phyloP scores from a whole-genome alignment of 2,888 invertebrate genomes.

The Plusia festucae region DNA sequence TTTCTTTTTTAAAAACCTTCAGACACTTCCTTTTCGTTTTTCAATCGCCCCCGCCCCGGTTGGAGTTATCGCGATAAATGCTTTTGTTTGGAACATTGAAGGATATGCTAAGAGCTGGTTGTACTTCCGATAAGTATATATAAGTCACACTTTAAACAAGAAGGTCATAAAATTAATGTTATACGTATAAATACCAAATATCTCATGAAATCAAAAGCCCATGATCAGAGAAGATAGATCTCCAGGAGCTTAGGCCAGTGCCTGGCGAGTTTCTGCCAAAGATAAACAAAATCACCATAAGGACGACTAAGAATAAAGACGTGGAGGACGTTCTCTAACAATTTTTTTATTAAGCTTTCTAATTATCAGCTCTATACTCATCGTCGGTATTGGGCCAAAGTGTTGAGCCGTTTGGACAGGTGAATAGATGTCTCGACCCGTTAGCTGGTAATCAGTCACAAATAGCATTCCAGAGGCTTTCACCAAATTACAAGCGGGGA shows the following conservation, averaged over 20 bases:
- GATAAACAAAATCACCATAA: too few relatives aligned
- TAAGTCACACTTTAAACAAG: too few relatives aligned
- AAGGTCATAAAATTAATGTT: too few relatives aligned
- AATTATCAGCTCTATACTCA: slow-evolving; percentile 36
- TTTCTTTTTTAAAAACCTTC: slow-evolving; percentile 88
- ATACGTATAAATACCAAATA: too few relatives aligned
- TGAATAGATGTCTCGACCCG: slow-evolving; percentile 81
- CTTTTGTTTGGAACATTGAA: slow-evolving; percentile 76
- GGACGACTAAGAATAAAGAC: too few relatives aligned
- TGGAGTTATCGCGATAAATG: slow-evolving; percentile 86
- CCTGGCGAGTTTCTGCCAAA: too few relatives aligned
- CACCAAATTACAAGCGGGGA: slow-evolving; percentile 32
- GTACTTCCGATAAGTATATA: slow-evolving; percentile 30
- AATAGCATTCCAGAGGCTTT: slow-evolving; percentile 56
- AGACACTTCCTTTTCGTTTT: slow-evolving; percentile 88
- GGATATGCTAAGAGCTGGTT: slow-evolving; percentile 64
- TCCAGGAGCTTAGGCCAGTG: too few relatives aligned
- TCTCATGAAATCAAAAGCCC: too few relatives aligned
- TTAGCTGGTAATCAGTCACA: slow-evolving; percentile 74
- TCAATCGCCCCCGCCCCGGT: slow-evolving; percentile 82
- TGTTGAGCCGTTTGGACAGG: slow-evolving; percentile 79
- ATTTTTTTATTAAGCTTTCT: too few relatives aligned
- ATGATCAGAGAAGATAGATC: too few relatives aligned
- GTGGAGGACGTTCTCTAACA: too few relatives aligned
- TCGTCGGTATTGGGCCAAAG: slow-evolving; percentile 56